Percentiles rank a stretch among this genome's conserved stretches.
Conservation (phyloP, 2,888 invertebrate genomes). For the Steinernema scapterisci region DNA sequence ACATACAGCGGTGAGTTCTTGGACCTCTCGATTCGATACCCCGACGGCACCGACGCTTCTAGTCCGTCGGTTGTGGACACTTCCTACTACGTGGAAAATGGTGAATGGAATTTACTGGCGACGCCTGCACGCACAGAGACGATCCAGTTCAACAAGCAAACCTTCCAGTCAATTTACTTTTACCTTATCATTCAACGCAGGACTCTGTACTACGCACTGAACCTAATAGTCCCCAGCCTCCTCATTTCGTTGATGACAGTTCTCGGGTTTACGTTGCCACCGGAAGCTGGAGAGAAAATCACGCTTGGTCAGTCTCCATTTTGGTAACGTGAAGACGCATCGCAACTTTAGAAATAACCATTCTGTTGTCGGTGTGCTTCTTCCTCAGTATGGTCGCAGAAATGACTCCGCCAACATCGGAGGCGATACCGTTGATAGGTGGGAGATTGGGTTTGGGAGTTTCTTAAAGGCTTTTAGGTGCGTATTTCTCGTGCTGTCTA, state of each 20-base stretch:
- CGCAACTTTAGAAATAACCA: constrained; percentile 58
- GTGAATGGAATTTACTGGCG: constrained; percentile 92
- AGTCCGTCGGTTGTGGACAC: constrained; percentile 55
- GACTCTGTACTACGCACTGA: constrained; percentile 98
- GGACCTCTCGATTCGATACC: constrained; percentile 75
- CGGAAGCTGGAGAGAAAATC: constrained; percentile 97
- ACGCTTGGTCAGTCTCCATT: constrained; percentile 78
- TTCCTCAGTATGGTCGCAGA: constrained; percentile 96
- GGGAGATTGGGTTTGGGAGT: background rate
- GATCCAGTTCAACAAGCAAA: constrained; percentile 87
- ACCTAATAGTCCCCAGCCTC: constrained; percentile 97
- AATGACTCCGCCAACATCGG: constrained; percentile 79
- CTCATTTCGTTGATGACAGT: constrained; percentile 98
- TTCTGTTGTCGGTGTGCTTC: constrained; percentile 86
- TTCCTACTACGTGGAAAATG: constrained; percentile 94
- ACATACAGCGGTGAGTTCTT: constrained; percentile 87
- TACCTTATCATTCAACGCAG: constrained; percentile 92
- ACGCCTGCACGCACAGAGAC: constrained; percentile 56
- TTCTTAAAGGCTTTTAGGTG: constrained; percentile 39
- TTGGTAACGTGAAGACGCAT: background rate
- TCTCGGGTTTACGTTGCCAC: constrained; percentile 94
- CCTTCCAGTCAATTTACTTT: constrained; percentile 86
- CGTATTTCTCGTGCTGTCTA: constrained; percentile 59
- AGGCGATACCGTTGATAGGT: constrained; percentile 62
- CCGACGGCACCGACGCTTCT: constrained; percentile 46